phyloP scores from a whole-genome alignment of 2,797 vertebrate species.

The Coluber constrictor region DNA sequence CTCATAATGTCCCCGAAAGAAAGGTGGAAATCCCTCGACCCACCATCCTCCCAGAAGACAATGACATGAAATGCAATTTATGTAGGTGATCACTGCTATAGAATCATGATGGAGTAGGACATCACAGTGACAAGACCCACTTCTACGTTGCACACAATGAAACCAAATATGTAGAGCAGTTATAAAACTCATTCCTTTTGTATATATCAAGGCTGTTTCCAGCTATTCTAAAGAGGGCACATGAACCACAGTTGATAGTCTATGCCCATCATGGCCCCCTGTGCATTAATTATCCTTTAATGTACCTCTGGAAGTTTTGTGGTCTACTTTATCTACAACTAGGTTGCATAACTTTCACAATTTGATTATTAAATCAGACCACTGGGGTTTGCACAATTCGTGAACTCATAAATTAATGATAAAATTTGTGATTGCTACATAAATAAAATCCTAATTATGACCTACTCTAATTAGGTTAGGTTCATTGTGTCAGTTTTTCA shows the following conservation, averaged over 20 bases:
- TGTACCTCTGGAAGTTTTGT: neutral
- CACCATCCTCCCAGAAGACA: neutral
- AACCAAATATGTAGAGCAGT: neutral
- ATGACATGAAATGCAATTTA: neutral
- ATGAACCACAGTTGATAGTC: neutral
- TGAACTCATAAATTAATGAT: neutral
- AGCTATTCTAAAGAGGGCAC: neutral
- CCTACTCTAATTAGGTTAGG: neutral
- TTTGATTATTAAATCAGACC: neutral
- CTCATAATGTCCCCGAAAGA: neutral
- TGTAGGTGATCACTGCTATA: neutral
- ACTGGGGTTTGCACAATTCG: neutral
- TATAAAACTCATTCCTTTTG: neutral
- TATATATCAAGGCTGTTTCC: neutral
- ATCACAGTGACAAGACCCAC: neutral
- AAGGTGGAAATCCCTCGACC: neutral
- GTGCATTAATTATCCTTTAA: neutral
- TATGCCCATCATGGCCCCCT: neutral
- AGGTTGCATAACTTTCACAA: neutral
- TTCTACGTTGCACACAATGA: neutral
- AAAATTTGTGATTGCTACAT: neutral
- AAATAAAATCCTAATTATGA: neutral
- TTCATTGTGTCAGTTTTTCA: neutral
- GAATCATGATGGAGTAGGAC: neutral
- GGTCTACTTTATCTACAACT: neutral